Conservation (phyloP, 2,797 vertebrate species). For the Carduelis carduelis region DNA sequence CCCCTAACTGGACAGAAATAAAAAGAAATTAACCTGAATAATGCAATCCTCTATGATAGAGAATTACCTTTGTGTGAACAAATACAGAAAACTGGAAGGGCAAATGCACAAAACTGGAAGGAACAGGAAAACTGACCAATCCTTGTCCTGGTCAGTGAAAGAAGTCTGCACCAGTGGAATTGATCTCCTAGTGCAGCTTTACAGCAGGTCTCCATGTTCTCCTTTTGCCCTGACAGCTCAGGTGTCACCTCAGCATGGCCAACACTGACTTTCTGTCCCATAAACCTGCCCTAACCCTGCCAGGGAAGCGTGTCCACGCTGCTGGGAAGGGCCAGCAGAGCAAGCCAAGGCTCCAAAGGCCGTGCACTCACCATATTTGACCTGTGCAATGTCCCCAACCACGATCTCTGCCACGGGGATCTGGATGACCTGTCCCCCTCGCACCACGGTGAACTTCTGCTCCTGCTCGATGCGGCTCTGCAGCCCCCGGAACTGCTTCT, state of each 20-base stretch:
- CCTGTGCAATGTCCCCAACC: slow-evolving; percentile 94
- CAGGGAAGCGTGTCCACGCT: neutral
- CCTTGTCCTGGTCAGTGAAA: neutral
- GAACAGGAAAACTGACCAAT: neutral
- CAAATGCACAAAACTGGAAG: neutral
- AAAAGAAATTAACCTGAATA: neutral
- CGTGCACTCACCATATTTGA: slow-evolving; percentile 89
- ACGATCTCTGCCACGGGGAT: slow-evolving; percentile 92
- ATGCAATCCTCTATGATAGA: fast-evolving
- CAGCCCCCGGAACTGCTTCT: slow-evolving; percentile 96
- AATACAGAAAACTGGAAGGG: neutral
- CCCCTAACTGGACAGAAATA: neutral
- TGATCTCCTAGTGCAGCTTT: neutral
- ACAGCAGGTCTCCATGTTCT: neutral
- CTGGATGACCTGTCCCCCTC: slow-evolving; percentile 90
- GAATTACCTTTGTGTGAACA: neutral
- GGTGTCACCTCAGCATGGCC: neutral
- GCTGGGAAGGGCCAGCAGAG: neutral
- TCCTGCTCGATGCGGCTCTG: slow-evolving; percentile 98
- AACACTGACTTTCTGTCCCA: fast-evolving
- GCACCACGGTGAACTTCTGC: slow-evolving; percentile 95
- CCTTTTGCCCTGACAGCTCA: neutral
- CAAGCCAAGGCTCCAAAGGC: fast-evolving
- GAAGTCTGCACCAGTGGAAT: neutral
- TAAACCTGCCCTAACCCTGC: too few species aligned